A percentile compares a stretch with the other conserved stretches of the same genome.
Evolutionary conservation across 2,113 vertebrate genomes (phyloP).

Genomic region (Micronycteris hirsuta): DNA sequence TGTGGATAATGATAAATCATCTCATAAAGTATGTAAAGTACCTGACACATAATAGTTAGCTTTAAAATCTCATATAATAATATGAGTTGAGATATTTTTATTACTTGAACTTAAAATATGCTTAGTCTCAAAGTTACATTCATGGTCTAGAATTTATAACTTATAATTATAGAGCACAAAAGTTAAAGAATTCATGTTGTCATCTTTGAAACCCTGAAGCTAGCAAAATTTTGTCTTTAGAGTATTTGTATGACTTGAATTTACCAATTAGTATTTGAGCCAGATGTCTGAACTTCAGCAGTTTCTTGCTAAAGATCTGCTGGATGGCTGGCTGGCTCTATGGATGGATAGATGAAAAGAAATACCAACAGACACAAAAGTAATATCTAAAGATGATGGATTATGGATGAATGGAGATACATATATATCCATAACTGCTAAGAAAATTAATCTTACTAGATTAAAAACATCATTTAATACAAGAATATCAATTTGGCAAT

Average conservation of each 20-base stretch:
- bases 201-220: conserved; percentile 18
- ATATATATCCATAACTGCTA: not conserved
- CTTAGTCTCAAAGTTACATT: conserved; percentile 25
- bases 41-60: conserved; percentile 16
- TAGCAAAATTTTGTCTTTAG: not conserved
- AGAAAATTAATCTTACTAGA: not conserved
- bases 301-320: not conserved
- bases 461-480: not conserved
- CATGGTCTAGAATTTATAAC: conserved; percentile 26
- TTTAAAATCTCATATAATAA: conserved; percentile 40
- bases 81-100: conserved; percentile 55
- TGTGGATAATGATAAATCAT: conserved; percentile 33
- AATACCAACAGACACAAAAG: not conserved
- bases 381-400: not conserved
- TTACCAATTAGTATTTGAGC: not conserved
- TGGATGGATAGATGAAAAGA: not conserved
- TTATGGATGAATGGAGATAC: not conserved
- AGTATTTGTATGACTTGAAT: conserved; percentile 9
- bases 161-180: conserved; percentile 33
- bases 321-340: not conserved
- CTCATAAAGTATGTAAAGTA: conserved; percentile 46
- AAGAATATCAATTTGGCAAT: not conserved
- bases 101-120: conserved; percentile 58
- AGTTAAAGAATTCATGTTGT: conserved; percentile 18
- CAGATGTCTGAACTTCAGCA: not conserved